Base-by-base conservation (phyloP, 2,888 invertebrate genomes). In the Mythimna loreyi region DNA sequence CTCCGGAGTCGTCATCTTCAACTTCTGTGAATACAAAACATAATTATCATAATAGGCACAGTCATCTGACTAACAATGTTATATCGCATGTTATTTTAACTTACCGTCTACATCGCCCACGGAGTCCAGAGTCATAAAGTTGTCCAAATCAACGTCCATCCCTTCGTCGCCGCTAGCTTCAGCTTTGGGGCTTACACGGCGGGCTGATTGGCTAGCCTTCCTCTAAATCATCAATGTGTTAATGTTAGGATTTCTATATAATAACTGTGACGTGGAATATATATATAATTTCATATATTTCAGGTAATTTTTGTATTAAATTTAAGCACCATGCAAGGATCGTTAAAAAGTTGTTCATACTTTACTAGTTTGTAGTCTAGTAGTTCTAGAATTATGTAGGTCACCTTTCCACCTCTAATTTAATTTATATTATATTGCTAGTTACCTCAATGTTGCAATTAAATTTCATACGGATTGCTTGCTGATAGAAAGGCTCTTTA, bases 41-140 rank as follows among this genome's bases (percentile, higher is more conserved):
- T 21, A 19, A 36, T 47, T 47, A 50, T 28, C 25, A 60, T 61
- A 25, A 66, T 6, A 21, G 8, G 56, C 7, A 56, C 25, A 33
- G 11, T 7, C 11, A 33, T 25, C 25, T 8, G 8, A 56, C 4
- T 28, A 21, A 9, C n/a, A 21, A 21, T 36, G 6, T 56, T n/a
- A 30, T 33, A 43, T 28, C 16, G 16, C 36, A 19, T 30, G 23
- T 21, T n/a, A 47, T 56, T 55, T 49, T 23, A 7, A 76, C 90
- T 93, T 94, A 97, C 97, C 97, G 92, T 98, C 98, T 30, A 98
- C 97, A 92, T 98, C 98, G 9, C 98, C 98, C 40, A 98, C 98
- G 4, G 98, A 98, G 92, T 98, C 98, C n/a, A 98, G 96, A 0
- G 98, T 98, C 96, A 98, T 97, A 88, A 98, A 98, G 88, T 98